phyloP scores from a whole-genome alignment of 2,113 vertebrate species.

The Herpetotheres cachinnans region DNA sequence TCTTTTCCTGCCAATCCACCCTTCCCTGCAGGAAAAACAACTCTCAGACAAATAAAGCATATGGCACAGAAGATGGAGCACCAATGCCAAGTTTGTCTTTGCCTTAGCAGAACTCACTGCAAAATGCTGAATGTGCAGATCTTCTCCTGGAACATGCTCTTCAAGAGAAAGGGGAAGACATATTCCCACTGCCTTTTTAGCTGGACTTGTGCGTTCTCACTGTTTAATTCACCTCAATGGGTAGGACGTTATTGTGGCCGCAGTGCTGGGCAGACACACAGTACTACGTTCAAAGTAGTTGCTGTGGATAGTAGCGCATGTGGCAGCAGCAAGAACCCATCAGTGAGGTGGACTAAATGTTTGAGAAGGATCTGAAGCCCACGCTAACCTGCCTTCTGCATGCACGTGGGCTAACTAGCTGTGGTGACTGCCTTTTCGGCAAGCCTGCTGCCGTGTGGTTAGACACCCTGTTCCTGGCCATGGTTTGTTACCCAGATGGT shows the following conservation, averaged over 20 bases:
- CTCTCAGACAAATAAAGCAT: neutral
- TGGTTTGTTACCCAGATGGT: neutral
- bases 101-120: neutral
- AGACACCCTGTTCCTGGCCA: neutral
- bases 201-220: neutral
- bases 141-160: neutral
- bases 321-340: neutral
- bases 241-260: neutral
- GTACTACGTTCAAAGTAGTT: neutral
- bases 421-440: neutral
- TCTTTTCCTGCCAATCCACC: conserved; percentile 41
- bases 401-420: neutral
- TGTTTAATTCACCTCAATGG: neutral
- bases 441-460: neutral
- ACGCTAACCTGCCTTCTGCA: neutral
- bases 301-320: rapidly evolving
- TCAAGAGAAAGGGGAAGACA: neutral
- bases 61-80: neutral
- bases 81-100: conserved; percentile 28
- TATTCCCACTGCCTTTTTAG: neutral
- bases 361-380: neutral
- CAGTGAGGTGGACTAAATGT: neutral
- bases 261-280: neutral
- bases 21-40: conserved; percentile 39
- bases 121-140: conserved; percentile 42